These are phyloP conservation scores for Phrynocephalus versicolor DNA, from an alignment of 2,113 vertebrate species.

Conservation along the genomic window DNA sequence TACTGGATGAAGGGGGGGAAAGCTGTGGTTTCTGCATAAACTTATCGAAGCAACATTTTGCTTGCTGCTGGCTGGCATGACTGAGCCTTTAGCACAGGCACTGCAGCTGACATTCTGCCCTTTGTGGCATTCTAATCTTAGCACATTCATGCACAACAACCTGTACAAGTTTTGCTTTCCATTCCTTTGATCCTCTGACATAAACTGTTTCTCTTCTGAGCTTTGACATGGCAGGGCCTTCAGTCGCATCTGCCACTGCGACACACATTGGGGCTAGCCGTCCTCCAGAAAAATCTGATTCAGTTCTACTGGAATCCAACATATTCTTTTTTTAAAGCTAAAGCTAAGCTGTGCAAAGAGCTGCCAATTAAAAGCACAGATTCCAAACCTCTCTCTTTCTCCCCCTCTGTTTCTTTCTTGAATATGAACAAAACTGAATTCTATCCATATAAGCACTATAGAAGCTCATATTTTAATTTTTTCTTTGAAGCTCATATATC, in stretches of 20 bases:
- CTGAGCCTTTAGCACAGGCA: neutral
- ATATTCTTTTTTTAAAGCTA: neutral
- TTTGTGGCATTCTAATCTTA: neutral
- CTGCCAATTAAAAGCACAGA: neutral
- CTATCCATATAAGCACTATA: neutral
- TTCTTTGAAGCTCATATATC: no score
- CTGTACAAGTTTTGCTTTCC: neutral
- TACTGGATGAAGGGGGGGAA: neutral
- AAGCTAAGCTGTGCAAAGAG: neutral
- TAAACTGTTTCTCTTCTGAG: neutral
- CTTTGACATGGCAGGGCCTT: neutral
- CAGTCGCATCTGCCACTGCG: neutral
- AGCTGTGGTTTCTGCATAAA: neutral
- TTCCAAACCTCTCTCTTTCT: neutral
- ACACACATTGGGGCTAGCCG: neutral
- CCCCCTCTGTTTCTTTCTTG: neutral
- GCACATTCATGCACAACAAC: neutral
- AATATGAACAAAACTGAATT: neutral
- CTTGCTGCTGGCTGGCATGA: accelerated
- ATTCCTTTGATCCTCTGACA: neutral
- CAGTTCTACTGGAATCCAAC: neutral
- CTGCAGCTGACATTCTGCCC: neutral
- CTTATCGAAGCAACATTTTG: neutral
- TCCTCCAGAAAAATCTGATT: neutral
- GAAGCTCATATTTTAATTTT: no score